These are phyloP conservation scores for Wasmannia auropunctata DNA, from an alignment of 1,140 invertebrate genomes.

Conservation along the genomic window DNA sequence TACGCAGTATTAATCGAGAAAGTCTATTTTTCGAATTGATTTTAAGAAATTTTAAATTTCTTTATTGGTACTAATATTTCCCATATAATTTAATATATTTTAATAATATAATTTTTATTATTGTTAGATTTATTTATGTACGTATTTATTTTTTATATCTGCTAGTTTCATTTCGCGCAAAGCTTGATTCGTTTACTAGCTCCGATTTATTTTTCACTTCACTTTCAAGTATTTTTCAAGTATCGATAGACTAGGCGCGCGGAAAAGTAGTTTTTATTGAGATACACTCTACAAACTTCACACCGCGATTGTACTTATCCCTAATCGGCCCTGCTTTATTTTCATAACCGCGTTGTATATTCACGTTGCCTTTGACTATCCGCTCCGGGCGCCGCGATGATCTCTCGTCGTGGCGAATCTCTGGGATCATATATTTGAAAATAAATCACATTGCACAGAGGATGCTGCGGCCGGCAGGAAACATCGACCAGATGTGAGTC, in stretches of 20 bases:
- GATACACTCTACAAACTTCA: not conserved
- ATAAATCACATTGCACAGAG: slow-evolving; percentile 70
- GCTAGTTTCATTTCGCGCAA: not conserved
- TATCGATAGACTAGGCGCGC: not conserved
- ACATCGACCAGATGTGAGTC: slow-evolving; percentile 70
- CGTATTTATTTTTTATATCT: not conserved
- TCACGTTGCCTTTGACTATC: slow-evolving; percentile 36
- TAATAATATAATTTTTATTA: not conserved
- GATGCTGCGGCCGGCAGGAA: slow-evolving; percentile 65
- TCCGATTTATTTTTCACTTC: too few species aligned
- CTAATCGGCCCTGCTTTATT: slow-evolving; percentile 8
- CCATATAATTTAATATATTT: not conserved
- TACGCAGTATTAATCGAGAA: not conserved
- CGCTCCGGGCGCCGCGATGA: not conserved
- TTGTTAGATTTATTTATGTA: not conserved
- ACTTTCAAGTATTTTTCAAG: not conserved
- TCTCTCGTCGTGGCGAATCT: slow-evolving; percentile 58
- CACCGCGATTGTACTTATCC: not conserved
- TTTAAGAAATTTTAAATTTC: not conserved
- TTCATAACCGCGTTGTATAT: slow-evolving; percentile 34
- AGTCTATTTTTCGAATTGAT: not conserved
- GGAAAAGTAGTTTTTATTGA: not conserved
- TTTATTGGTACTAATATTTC: not conserved
- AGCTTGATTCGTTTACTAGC: not conserved
- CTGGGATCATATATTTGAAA: slow-evolving; percentile 64